Evolutionary conservation across 2,888 invertebrate species (phyloP), one percentile per base, ranked within the genome.

Genomic region (Synergus itoensis): DNA sequence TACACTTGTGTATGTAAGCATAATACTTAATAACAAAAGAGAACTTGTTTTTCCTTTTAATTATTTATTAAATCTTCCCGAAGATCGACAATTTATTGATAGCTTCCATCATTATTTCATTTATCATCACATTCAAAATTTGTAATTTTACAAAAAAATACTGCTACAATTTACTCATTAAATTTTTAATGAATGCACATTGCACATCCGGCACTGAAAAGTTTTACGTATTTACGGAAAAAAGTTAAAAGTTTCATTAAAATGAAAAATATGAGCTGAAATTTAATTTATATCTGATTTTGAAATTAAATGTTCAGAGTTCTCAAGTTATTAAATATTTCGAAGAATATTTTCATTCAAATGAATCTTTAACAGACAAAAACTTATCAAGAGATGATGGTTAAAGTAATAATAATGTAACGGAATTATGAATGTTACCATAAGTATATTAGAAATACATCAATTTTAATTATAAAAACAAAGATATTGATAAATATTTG

Each of bases 401-500:
- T 73, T 40, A 36, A 48, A 36, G 36, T 73, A 73, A 36, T 48
- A 73, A 53, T 45, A 48, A 73, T 73, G 53, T 73, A 53, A 73
- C 21, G 21, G 14, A 62, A 62, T 28, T 28, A 73, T 73, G 5
- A 53, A 73, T 73, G 53, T 73, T 48, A 73, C 45, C 16, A 48
- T 28, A 48, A n/a, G 36, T 53, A 16, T 53, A 53, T 53, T 53
- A 18, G 28, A 73, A 73, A 73, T 36, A 53, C 73, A 53, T 65
- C 41, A 65, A 7, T 45, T 67, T 67, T 67, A 45, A 67, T 43
- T 67, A 73, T 36, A 48, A 28, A 53, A 36, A 73, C 36, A 53
- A 73, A 73, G n/a, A 73, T 73, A 53, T 48, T 73, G 73, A 53
- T 40, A 73, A 69, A 73, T 73, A 73, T 73, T 73, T 73, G 73